Evolutionary conservation across 2,113 vertebrate species (phyloP).

Genomic region (Phyllostomus hastatus): DNA sequence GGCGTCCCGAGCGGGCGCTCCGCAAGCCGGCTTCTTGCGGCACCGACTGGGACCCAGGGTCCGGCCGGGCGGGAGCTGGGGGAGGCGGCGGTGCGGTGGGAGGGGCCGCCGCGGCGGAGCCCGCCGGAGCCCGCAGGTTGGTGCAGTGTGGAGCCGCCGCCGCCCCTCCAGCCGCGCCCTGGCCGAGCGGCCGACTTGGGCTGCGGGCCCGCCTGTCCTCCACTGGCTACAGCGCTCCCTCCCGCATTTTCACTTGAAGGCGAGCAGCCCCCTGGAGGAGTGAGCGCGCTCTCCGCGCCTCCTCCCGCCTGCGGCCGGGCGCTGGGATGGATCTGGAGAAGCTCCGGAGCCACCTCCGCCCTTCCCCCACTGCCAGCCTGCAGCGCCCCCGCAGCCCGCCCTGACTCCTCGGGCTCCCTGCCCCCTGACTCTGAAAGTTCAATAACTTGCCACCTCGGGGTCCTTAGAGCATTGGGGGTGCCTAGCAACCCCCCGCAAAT

Average conservation of each 20-base stretch:
- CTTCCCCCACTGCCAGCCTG: background rate
- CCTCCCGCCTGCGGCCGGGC: background rate
- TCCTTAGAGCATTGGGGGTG: background rate
- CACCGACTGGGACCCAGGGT: conserved; percentile 29
- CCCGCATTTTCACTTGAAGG: background rate
- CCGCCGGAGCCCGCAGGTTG: conserved; percentile 78
- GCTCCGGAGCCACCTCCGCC: background rate
- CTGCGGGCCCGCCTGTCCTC: background rate
- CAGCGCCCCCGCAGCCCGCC: background rate
- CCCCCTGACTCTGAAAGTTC: conserved; percentile 37
- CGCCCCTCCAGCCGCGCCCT: conserved; percentile 25
- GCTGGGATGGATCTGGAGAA: background rate
- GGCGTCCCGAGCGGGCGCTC: conserved; percentile 42
- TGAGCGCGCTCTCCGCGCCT: background rate
- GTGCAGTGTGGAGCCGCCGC: conserved; percentile 78
- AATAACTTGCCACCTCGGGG: conserved; percentile 36
- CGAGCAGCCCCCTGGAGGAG: background rate
- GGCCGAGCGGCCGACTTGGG: background rate
- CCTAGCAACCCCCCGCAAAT: background rate
- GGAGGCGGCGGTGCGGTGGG: conserved; percentile 1
- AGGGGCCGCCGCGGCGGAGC: conserved; percentile 54
- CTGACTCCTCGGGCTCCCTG: background rate
- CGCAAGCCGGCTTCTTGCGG: conserved; percentile 8
- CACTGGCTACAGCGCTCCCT: background rate
- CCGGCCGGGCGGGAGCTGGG: background rate